phyloP scores from a whole-genome alignment of 2,888 invertebrate genomes.

The Galerucella nymphaeae region DNA sequence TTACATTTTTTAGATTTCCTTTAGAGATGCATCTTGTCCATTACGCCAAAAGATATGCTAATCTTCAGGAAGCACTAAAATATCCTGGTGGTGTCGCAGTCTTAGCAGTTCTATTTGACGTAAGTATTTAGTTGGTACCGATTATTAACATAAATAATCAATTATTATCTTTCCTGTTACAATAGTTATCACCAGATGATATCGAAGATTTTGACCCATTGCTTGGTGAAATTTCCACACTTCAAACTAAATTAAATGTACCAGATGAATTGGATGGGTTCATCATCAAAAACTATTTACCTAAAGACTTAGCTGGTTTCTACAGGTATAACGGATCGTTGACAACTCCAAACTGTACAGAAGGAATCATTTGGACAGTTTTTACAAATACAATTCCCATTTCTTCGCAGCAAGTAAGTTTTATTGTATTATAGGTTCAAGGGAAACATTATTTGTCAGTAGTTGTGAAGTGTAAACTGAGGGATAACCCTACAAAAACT shows the following conservation, averaged over 20 bases:
- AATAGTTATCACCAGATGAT: slow-evolving; percentile 60
- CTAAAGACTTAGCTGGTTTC: slow-evolving; percentile 65
- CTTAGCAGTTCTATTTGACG: slow-evolving; percentile 73
- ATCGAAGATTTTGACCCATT: slow-evolving; percentile 58
- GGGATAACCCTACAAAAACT: no score
- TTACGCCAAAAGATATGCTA: slow-evolving; percentile 67
- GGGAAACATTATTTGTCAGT: no score
- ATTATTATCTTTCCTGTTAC: slow-evolving; percentile 35
- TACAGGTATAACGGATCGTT: slow-evolving; percentile 77
- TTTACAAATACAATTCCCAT: slow-evolving; percentile 68
- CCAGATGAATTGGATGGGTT: slow-evolving; percentile 49
- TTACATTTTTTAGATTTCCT: slow-evolving; percentile 65
- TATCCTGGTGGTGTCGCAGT: slow-evolving; percentile 73
- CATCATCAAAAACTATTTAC: slow-evolving; percentile 67
- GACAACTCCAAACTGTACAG: slow-evolving; percentile 80
- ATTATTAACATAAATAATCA: not conserved
- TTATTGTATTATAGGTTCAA: not conserved
- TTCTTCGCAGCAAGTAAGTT: slow-evolving; percentile 58
- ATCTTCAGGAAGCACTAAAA: slow-evolving; percentile 66
- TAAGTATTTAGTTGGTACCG: slow-evolving; percentile 53
- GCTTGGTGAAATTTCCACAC: slow-evolving; percentile 54
- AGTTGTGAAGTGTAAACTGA: no score
- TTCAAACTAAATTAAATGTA: slow-evolving; percentile 49
- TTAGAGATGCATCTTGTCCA: slow-evolving; percentile 78
- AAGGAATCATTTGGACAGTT: slow-evolving; percentile 81